Evolutionary conservation across 2,888 invertebrate species (phyloP), one percentile per base, ranked within the genome.

Genomic region (Nasonia oneida): DNA sequence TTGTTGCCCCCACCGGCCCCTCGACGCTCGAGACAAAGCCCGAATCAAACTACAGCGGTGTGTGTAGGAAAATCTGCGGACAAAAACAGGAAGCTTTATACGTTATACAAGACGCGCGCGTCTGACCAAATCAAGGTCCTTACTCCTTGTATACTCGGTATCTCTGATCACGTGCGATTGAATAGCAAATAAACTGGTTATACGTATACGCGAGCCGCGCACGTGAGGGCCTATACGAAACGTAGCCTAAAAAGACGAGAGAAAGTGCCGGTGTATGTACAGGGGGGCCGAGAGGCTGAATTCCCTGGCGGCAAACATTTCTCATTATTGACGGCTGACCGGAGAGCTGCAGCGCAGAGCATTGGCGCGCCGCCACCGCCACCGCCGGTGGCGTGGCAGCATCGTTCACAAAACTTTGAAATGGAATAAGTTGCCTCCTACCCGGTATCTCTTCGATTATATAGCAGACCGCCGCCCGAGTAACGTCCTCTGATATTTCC

Each of bases 241-340:
- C 6, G 29, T 29, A 37, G 37, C 37, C 4, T 23, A 15, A 67
- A 5, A 64, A 42, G 57, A 33, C 29, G 47, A 83, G 37, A 83
- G 37, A 37, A 61, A 14, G 71, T 14, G 53, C 5, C 37, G 5
- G 74, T 18, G 71, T n/a, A 39, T 61, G 33, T 33, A 53, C 37
- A 3, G n/a, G 57, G n/a, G 18, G 29, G 87, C 86, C 29, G 29
- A 29, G 76, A 85, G 84, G 86, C 47, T 83, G 87, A 85, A 89
- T 88, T 87, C 88, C 88, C 90, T 88, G 83, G 88, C 87, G 89
- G 89, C 88, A 89, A 89, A 89, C 90, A 90, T 90, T 91, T 91
- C 91, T 91, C 90, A 91, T 91, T 90, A 91, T 91, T 90, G 91
- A 90, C 90, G 90, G 90, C 90, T 90, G 91, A 91, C 90, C 90